Evolutionary conservation across 2,888 invertebrate genomes (phyloP).

Genomic region (Thumatha senex): DNA sequence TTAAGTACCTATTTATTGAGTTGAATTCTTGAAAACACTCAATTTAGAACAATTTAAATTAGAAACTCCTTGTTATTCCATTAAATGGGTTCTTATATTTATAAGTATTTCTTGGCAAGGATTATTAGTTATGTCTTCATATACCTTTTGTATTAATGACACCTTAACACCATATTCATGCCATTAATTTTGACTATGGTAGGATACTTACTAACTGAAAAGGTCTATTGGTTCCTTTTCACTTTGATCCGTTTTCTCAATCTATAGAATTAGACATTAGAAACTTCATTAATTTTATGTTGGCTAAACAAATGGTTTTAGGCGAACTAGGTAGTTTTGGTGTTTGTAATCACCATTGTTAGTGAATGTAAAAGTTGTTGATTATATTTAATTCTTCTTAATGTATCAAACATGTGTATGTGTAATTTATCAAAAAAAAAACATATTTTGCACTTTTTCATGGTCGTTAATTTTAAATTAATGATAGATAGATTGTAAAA

Average conservation of each 20-base stretch:
- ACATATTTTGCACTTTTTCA: too few species aligned
- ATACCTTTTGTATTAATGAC: conserved; percentile 1
- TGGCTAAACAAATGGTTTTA: not conserved
- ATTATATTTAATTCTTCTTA: conserved; percentile 22
- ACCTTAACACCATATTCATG: too few species aligned
- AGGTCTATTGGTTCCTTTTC: too few species aligned
- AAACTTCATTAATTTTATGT: not conserved
- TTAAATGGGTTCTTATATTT: conserved; percentile 32
- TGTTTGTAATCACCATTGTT: not conserved
- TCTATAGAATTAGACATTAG: too few species aligned
- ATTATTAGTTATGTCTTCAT: conserved; percentile 12
- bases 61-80: conserved; percentile 31
- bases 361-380: not conserved
- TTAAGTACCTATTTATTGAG: conserved; percentile 28
- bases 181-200: not conserved
- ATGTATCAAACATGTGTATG: conserved; percentile 7
- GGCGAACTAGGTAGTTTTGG: not conserved
- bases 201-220: too few species aligned
- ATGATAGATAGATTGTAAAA: too few species aligned
- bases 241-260: too few species aligned
- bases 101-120: conserved; percentile 23
- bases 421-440: too few species aligned
- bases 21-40: conserved; percentile 23
- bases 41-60: conserved; percentile 19
- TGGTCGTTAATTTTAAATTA: too few species aligned